phyloP scores from a whole-genome alignment of 2,888 invertebrate species.

The Hypomecis atomaria region DNA sequence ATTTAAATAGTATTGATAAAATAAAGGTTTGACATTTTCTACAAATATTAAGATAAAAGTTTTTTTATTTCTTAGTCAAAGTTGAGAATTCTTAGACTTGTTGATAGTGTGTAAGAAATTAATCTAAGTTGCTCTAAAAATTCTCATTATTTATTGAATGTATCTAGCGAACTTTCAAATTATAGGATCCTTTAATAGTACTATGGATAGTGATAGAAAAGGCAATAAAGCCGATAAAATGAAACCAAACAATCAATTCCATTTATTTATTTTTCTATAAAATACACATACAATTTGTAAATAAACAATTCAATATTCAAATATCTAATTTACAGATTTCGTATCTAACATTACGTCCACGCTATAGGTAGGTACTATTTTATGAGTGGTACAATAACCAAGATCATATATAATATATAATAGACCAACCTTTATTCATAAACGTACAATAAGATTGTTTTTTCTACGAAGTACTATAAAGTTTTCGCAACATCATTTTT shows the following conservation, averaged over 20 bases:
- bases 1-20: slow-evolving; percentile 13
- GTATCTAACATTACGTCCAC: slow-evolving; percentile 69
- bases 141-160: too few species aligned
- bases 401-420: slow-evolving; percentile 16
- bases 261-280: slow-evolving; percentile 82
- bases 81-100: neutral
- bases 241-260: slow-evolving; percentile 49
- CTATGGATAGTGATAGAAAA: too few species aligned
- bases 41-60: slow-evolving; percentile 4
- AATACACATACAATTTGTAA: slow-evolving; percentile 85
- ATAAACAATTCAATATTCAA: slow-evolving; percentile 83
- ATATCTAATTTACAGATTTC: slow-evolving; percentile 76
- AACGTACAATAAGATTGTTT: too few species aligned
- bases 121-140: too few species aligned
- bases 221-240: slow-evolving; percentile 26
- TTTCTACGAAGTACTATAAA: too few species aligned
- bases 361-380: slow-evolving; percentile 49
- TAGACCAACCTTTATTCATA: too few species aligned
- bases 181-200: too few species aligned
- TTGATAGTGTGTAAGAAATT: too few species aligned
- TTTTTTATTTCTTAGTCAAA: neutral
- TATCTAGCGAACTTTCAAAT: too few species aligned
- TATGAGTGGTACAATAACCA: slow-evolving; percentile 37
- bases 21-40: slow-evolving; percentile 17
- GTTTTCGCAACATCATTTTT: too few species aligned